Conservation (phyloP, 2,797 vertebrate genomes). For the Sebastes vulpes region DNA sequence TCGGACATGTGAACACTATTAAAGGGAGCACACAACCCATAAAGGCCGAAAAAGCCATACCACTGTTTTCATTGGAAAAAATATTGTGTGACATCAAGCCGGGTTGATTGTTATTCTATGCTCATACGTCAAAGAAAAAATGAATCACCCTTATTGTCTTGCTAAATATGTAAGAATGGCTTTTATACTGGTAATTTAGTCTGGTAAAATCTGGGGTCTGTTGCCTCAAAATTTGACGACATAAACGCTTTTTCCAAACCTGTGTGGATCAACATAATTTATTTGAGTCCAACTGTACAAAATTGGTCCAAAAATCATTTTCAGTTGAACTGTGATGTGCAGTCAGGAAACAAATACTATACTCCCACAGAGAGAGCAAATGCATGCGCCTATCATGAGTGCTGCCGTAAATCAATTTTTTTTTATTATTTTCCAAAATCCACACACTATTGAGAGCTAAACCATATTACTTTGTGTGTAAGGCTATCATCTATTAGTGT, state of each 20-base stretch:
- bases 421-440: background rate
- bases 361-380: background rate
- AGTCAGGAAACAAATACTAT: background rate
- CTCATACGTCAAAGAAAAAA: background rate
- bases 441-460: too few species aligned
- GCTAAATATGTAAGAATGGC: background rate
- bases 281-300: background rate
- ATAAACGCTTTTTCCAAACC: background rate
- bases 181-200: background rate
- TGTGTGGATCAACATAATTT: background rate
- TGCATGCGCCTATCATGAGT: background rate
- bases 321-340: background rate
- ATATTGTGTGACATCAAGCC: background rate
- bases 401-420: accelerated
- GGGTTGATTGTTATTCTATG: background rate
- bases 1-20: background rate
- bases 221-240: background rate
- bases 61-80: background rate
- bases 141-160: background rate
- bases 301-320: background rate
- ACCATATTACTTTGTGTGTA: background rate
- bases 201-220: background rate
- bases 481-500: background rate
- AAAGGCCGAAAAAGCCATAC: background rate
- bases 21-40: background rate